Evolutionary conservation across 2,113 vertebrate genomes (phyloP), one percentile per base, ranked within the genome.

Genomic region (Lophura nycthemera): DNA sequence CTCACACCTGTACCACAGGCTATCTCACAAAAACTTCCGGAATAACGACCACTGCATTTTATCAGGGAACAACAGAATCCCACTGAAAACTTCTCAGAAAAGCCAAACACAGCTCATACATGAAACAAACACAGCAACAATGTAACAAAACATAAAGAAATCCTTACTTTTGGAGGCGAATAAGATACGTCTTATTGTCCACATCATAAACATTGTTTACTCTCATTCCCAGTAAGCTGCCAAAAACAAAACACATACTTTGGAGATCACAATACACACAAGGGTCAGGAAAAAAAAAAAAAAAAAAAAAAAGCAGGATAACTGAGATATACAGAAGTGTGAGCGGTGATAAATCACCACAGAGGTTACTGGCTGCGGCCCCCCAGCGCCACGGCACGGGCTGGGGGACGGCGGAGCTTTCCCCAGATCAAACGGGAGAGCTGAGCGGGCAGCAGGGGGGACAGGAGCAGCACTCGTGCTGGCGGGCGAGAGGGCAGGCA

Each of bases 191-290:
- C 98, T 99, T 99, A 69, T 97, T 99, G 96, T 99, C 99, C 97
- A 99, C 99, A 97, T 99, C 99, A 52, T 99, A 99, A 72, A 99
- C 98, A 83, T 99, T 99, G 97, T 99, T 97, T 22, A 99, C 99
- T 96, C 99, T 98, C 99, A 99, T 99, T 57, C 99, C 99, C 91
- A 99, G 61, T 83, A 99, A 98, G 95, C 99, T 99, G 98, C 19
- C 83, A 92, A 79, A 86, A 90, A 66, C n/a, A 89, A 86, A 86
- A 80, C 1, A 70, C 1, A 12, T 16, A 16, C 21, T 84, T 4
- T 75, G 47, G 65, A 61, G 25, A 85, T 34, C 2, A 22, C 0
- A 2, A 30, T 4, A 79, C 8, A 40, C 15, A 52, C 17, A 18
- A 25, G 4, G 0, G 10, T 27, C 18, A 45, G 30, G n/a, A 10